phyloP scores from a whole-genome alignment of 2,888 invertebrate genomes.

The Cheiracanthium punctorium region DNA sequence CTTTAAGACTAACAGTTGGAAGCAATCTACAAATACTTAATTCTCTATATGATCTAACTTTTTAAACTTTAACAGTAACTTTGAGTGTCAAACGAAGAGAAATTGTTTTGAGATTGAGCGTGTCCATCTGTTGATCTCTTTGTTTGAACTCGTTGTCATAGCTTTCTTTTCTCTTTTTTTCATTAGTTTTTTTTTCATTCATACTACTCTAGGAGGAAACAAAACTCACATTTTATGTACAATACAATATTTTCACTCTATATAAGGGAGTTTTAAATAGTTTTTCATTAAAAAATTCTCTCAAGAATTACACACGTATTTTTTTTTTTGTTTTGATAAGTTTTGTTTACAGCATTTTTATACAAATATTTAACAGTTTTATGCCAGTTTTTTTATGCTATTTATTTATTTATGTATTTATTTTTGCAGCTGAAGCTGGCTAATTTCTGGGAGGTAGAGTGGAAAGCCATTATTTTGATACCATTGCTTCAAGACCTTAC shows the following conservation, averaged over 20 bases:
- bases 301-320: slow-evolving; percentile 56
- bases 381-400: slow-evolving; percentile 30
- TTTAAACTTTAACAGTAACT: slow-evolving; percentile 66
- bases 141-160: slow-evolving; percentile 65
- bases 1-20: slow-evolving; percentile 64
- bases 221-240: slow-evolving; percentile 43
- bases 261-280: slow-evolving; percentile 49
- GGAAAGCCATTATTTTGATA: slow-evolving; percentile 30
- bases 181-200: slow-evolving; percentile 16
- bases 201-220: slow-evolving; percentile 39
- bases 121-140: slow-evolving; percentile 42
- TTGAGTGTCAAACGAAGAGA: slow-evolving; percentile 57
- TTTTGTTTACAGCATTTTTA: slow-evolving; percentile 22
- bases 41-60: slow-evolving; percentile 58
- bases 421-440: slow-evolving; percentile 32
- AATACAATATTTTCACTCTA: slow-evolving; percentile 56
- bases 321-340: slow-evolving; percentile 42
- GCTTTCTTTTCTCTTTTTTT: slow-evolving; percentile 24
- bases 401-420: slow-evolving; percentile 22
- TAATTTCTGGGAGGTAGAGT: slow-evolving; percentile 59
- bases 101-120: slow-evolving; percentile 55
- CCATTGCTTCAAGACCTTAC: slow-evolving; percentile 59
- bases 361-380: slow-evolving; percentile 13
- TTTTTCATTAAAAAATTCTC: slow-evolving; percentile 44
- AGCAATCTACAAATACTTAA: slow-evolving; percentile 66